These are phyloP conservation scores for Ochotona princeps DNA, from an alignment of 2,113 vertebrate genomes.

Conservation along the genomic window DNA sequence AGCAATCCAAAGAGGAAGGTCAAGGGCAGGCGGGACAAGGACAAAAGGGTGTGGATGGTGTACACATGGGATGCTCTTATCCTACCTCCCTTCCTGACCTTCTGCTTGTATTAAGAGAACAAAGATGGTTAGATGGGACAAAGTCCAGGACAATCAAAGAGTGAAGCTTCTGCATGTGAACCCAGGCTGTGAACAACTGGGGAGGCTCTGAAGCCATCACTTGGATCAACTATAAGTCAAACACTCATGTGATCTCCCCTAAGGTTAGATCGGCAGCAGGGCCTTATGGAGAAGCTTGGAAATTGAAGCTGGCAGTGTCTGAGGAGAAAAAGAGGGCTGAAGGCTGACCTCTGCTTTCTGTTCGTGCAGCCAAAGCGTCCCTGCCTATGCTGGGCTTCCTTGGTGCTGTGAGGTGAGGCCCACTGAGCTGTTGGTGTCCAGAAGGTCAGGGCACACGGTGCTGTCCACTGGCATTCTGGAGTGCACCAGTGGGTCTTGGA, in stretches of 20 bases:
- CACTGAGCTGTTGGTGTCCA: neutral
- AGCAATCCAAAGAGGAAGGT: slow-evolving; percentile 42
- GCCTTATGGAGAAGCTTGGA: neutral
- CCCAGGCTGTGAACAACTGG: too few relatives aligned
- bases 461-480: neutral
- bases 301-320: neutral
- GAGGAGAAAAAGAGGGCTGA: neutral
- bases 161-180: neutral
- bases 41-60: neutral
- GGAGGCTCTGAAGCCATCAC: neutral
- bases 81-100: neutral
- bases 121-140: neutral
- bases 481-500: neutral
- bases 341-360: neutral
- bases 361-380: neutral
- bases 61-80: neutral
- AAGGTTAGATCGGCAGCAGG: neutral
- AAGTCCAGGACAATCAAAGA: neutral
- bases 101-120: neutral
- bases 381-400: neutral
- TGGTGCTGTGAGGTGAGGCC: fast-evolving
- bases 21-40: slow-evolving; percentile 19
- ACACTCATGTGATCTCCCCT: neutral
- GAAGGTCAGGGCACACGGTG: neutral
- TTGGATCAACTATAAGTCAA: neutral